phyloP scores from a whole-genome alignment of 2,113 vertebrate species.

The Ancistrus triradiatus region DNA sequence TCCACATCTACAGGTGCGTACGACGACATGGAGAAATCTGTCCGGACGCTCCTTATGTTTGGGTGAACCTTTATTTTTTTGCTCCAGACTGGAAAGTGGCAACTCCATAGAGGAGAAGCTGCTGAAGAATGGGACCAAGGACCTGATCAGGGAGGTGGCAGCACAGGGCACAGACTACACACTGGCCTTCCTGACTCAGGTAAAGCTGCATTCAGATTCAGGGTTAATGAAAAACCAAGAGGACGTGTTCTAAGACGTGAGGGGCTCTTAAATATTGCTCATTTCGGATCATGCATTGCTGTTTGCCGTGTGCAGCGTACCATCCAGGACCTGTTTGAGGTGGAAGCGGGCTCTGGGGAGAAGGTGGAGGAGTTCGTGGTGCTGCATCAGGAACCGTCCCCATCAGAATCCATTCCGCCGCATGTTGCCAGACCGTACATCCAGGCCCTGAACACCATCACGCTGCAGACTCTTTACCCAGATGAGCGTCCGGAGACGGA shows the following conservation, averaged over 20 bases:
- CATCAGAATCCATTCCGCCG: slow-evolving; percentile 84
- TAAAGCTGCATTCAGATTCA: too few species aligned
- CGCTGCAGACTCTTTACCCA: slow-evolving; percentile 59
- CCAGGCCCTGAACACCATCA: slow-evolving; percentile 86
- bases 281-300: too few species aligned
- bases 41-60: too few species aligned
- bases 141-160: slow-evolving; percentile 90
- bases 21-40: too few species aligned
- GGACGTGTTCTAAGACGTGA: not conserved
- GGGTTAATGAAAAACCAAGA: too few species aligned
- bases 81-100: slow-evolving; percentile 80
- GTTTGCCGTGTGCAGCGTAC: slow-evolving; percentile 84
- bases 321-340: slow-evolving; percentile 90
- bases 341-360: slow-evolving; percentile 81
- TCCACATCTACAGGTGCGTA: slow-evolving; percentile 88
- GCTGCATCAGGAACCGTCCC: slow-evolving; percentile 85
- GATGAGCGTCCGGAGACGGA: slow-evolving; percentile 42
- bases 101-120: slow-evolving; percentile 93
- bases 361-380: slow-evolving; percentile 92
- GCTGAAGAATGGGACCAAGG: slow-evolving; percentile 88
- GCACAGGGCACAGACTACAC: slow-evolving; percentile 90
- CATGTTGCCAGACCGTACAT: slow-evolving; percentile 87
- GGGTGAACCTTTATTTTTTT: not conserved
- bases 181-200: slow-evolving; percentile 89
- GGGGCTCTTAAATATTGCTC: too few species aligned